These are phyloP conservation scores for Dolichoris vasculosae DNA, from an alignment of 1,140 invertebrate species.

Conservation along the genomic window DNA sequence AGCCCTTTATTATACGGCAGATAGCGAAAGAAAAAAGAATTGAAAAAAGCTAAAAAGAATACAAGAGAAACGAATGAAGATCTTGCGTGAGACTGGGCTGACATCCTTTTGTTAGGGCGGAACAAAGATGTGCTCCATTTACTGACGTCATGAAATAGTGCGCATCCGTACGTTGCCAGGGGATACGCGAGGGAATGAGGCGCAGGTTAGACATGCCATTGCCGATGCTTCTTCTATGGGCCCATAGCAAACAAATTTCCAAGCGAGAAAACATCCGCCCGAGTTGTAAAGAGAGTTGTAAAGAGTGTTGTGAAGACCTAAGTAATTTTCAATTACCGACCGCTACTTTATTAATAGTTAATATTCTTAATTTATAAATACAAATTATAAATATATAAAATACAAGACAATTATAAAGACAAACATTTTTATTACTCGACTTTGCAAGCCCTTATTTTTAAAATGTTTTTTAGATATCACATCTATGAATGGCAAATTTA, in stretches of 20 bases:
- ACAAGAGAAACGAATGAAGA: conserved; percentile 23
- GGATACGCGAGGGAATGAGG: conserved; percentile 48
- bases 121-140: conserved; percentile 69
- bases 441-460: too few species aligned
- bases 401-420: too few species aligned
- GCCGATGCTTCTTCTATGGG: not conserved
- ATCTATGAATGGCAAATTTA: too few species aligned
- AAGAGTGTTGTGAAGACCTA: too few species aligned
- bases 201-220: not conserved
- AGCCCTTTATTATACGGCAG: not conserved
- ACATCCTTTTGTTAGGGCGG: conserved; percentile 62
- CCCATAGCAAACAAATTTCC: not conserved
- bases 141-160: conserved; percentile 59
- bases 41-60: not conserved
- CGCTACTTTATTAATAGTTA: too few species aligned
- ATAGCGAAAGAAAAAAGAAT: not conserved
- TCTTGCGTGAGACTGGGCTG: conserved; percentile 2
- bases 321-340: too few species aligned
- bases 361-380: too few species aligned
- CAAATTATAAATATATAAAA: too few species aligned
- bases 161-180: conserved; percentile 61
- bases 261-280: not conserved
- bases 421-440: too few species aligned
- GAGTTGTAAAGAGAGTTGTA: too few species aligned
- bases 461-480: too few species aligned